Conservation (phyloP, 2,797 vertebrate species). For the Pithecia hirsuta region DNA sequence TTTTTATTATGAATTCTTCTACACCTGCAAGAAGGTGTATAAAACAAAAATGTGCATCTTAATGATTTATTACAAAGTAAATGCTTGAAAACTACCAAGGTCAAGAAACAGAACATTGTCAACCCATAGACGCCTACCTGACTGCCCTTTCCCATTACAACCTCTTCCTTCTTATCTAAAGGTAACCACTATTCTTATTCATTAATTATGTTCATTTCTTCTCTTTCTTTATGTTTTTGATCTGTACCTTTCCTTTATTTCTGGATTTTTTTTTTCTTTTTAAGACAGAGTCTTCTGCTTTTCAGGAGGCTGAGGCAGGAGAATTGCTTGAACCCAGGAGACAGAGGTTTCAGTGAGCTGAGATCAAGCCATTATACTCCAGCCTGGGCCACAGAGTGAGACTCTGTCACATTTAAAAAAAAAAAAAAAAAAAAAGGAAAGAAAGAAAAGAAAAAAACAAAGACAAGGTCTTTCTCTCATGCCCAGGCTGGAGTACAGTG, state of each 20-base stretch:
- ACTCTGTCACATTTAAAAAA: too few relatives aligned
- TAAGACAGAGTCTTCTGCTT: too few relatives aligned
- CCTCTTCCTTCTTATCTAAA: background rate
- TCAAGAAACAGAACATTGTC: background rate
- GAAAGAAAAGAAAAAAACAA: too few relatives aligned
- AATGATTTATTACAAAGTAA: slow-evolving; percentile 47
- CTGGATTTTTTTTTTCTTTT: background rate
- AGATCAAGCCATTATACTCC: too few relatives aligned
- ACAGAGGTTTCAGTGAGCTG: too few relatives aligned
- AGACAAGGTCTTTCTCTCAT: too few relatives aligned
- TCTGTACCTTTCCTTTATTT: slow-evolving; percentile 15
- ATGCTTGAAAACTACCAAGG: background rate
- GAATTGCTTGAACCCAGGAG: too few relatives aligned
- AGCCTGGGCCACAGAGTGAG: too few relatives aligned
- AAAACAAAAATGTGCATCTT: slow-evolving; percentile 40
- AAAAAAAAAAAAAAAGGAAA: too few relatives aligned
- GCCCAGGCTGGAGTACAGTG: too few relatives aligned
- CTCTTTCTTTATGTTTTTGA: slow-evolving; percentile 37
- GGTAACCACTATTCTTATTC: background rate
- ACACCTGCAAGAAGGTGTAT: background rate
- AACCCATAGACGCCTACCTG: background rate
- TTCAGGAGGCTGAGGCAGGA: too few relatives aligned
- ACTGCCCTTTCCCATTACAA: background rate
- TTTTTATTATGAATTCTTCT: slow-evolving; percentile 34
- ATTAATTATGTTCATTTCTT: background rate